Evolutionary conservation across 2,888 invertebrate genomes (phyloP), one percentile per base, ranked within the genome.

Genomic region (Chrysolina haemoptera): DNA sequence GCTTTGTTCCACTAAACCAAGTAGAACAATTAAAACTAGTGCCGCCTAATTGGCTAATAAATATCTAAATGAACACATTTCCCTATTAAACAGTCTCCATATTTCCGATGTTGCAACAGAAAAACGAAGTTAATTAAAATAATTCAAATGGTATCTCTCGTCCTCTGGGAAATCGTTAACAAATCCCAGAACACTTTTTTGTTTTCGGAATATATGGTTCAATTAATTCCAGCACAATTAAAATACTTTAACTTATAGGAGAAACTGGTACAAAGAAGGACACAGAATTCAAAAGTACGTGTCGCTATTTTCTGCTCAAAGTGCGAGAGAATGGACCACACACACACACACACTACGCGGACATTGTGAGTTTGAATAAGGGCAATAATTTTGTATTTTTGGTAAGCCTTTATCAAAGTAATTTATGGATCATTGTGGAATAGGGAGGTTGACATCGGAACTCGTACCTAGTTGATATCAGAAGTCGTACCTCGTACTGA

Each of bases 51-150:
- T 81, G 80, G 81, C 55, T 70, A 66, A 78, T 80, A 81, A 81
- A 81, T 81, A 76, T 78, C 73, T 72, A 76, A 78, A 78, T 78
- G 74, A 78, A 79, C 79, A 80, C 80, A 80, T 80, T 80, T 79
- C 78, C 77, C 59, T 27, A 35, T 55, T 22, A 18, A 20, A 20
- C 55, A 18, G 55, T 2, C 20, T 59, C 59, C 59, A 67, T 67
- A 53, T 53, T 67, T 55, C 53, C 53, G 18, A 40, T 50, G 66
- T 48, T 50, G 46, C 12, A 16, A 66, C 53, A 67, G 18, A 67
- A 48, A 55, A 71, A 71, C 63, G 43, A 16, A 50, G 64, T 65
- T 71, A 64, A 71, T 71, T 71, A 71, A 71, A 71, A 71, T 71
- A 71, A 65, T 71, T 71, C 55, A n/a, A 71, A 71, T 65, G 65